Percentiles rank a stretch among this genome's conserved stretches.
These are phyloP conservation scores for Spea bombifrons DNA, from an alignment of 2,113 vertebrate species.

Conservation along the genomic window DNA sequence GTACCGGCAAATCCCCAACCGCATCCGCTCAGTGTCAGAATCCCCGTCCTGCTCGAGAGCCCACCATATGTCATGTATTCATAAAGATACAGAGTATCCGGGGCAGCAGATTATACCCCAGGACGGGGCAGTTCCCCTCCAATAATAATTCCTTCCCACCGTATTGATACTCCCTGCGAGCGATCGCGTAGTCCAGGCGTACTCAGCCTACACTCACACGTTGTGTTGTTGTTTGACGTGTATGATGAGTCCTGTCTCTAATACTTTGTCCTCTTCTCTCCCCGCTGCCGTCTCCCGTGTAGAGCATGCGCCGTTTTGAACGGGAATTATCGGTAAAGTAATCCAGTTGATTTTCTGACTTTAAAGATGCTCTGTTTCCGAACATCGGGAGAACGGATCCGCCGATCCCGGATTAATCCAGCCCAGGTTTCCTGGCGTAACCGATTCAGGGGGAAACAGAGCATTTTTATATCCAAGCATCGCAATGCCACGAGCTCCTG, in stretches of 20 bases:
- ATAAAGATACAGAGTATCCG: too few relatives aligned
- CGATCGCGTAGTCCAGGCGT: too few relatives aligned
- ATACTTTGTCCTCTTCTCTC: slow-evolving; percentile 59
- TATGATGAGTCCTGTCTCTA: slow-evolving; percentile 53
- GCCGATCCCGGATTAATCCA: neutral
- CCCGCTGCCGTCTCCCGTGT: slow-evolving; percentile 78
- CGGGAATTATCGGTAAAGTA: slow-evolving; percentile 94
- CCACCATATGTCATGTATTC: too few relatives aligned
- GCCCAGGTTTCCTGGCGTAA: neutral
- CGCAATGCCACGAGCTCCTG: too few relatives aligned
- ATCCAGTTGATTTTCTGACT: slow-evolving; percentile 65
- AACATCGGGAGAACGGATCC: slow-evolving; percentile 1
- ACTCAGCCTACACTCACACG: too few relatives aligned
- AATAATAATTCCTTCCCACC: too few relatives aligned
- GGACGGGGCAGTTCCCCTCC: too few relatives aligned
- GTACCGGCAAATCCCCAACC: too few relatives aligned
- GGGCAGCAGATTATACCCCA: too few relatives aligned
- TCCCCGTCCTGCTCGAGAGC: too few relatives aligned
- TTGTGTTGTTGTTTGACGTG: slow-evolving; percentile 14
- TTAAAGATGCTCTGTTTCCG: slow-evolving; percentile 78
- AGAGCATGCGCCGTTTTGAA: slow-evolving; percentile 98
- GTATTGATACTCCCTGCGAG: too few relatives aligned
- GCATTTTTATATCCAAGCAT: slow-evolving; percentile 65
- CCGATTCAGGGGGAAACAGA: slow-evolving; percentile 55
- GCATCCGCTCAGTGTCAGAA: too few relatives aligned